These are phyloP conservation scores for Petrosia ficiformis DNA, from an alignment of 37 sponge, comb jelly and placozoan genomes.

Conservation along the genomic window DNA sequence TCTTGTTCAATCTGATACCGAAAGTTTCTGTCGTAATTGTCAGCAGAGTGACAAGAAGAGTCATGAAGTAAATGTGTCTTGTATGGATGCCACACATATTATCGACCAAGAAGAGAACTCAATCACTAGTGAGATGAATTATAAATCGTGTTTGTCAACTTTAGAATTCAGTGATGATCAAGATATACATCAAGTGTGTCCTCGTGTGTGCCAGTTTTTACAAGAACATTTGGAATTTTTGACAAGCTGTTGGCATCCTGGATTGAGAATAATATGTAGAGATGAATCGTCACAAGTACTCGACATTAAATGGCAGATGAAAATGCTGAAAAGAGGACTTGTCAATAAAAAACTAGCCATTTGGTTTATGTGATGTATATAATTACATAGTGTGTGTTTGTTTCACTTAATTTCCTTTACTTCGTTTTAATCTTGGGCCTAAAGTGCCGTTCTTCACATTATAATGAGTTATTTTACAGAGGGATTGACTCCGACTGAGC, in stretches of 20 bases:
- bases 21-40: constrained; percentile 25
- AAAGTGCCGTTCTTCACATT: too few species aligned
- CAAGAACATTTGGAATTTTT: constrained; percentile 31
- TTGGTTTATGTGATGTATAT: constrained; percentile 36
- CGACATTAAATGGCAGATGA: constrained; percentile 44
- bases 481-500: too few species aligned
- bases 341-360: constrained; percentile 1
- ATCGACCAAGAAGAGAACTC: neutral
- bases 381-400: too few species aligned
- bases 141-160: neutral
- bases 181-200: constrained; percentile 24
- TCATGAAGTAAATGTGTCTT: neutral
- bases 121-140: neutral
- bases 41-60: neutral
- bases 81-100: too few species aligned
- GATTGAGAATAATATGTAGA: constrained; percentile 20
- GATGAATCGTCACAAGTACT: neutral
- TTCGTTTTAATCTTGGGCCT: too few species aligned
- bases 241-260: constrained; percentile 57
- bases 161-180: constrained; percentile 14
- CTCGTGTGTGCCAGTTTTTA: constrained; percentile 15
- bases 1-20: constrained; percentile 33
- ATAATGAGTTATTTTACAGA: too few species aligned
- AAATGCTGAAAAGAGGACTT: constrained; percentile 10
- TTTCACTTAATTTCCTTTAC: too few species aligned